A percentile compares a stretch with the other conserved stretches of the same genome.
phyloP scores from a whole-genome alignment of 2,797 vertebrate genomes.

The Otolemur crassicaudatus region DNA sequence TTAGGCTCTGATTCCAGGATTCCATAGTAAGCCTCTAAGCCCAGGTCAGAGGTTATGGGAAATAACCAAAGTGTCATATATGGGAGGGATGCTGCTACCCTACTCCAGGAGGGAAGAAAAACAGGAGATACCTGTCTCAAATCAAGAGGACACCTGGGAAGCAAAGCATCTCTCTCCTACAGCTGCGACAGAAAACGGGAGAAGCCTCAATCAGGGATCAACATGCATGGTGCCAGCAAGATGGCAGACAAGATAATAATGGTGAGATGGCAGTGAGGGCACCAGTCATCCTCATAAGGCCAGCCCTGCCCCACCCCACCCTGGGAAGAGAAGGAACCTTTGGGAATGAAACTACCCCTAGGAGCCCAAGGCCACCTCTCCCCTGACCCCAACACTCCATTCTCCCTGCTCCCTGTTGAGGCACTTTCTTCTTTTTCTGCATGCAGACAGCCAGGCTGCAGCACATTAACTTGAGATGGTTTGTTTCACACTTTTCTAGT shows the following conservation, averaged over 20 bases:
- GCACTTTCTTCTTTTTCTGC: neutral
- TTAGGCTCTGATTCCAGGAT: constrained; percentile 66
- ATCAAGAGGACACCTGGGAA: neutral
- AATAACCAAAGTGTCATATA: constrained; percentile 41
- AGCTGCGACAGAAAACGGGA: neutral
- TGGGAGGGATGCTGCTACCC: neutral
- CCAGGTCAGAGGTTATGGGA: constrained; percentile 78
- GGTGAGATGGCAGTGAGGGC: neutral
- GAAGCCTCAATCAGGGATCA: neutral
- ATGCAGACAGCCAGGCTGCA: neutral
- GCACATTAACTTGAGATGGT: neutral
- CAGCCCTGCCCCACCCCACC: too few species aligned
- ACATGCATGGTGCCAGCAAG: neutral
- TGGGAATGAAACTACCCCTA: neutral
- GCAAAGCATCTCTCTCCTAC: neutral
- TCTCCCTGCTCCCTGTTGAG: neutral
- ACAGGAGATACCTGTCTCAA: neutral
- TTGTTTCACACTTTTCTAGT: neutral
- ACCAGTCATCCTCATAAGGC: neutral
- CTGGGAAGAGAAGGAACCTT: neutral
- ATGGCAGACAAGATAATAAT: neutral
- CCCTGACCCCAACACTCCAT: neutral
- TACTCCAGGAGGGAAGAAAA: neutral
- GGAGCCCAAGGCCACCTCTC: neutral
- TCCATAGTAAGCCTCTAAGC: constrained; percentile 68